These are phyloP conservation scores for Ophion obscuratus DNA, from an alignment of 2,888 invertebrate species.

Conservation along the genomic window DNA sequence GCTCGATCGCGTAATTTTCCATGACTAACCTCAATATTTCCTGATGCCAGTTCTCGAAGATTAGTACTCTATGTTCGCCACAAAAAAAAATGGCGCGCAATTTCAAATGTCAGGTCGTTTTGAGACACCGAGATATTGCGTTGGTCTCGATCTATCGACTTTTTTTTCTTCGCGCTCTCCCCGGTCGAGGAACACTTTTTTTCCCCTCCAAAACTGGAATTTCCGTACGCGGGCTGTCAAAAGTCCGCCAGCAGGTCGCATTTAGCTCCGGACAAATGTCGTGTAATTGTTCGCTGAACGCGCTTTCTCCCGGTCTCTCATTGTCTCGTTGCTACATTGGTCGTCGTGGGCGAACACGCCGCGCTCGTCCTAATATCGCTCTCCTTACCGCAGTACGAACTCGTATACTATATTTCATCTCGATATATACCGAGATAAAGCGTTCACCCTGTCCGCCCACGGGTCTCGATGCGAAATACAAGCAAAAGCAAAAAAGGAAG, in stretches of 20 bases:
- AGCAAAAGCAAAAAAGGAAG: too few species aligned
- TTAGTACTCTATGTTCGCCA: too few species aligned
- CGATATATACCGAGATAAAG: constrained; percentile 57
- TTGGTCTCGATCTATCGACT: too few species aligned
- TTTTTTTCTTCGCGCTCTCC: too few species aligned
- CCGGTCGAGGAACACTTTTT: too few species aligned
- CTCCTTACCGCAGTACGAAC: constrained; percentile 44
- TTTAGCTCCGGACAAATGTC: constrained; percentile 71
- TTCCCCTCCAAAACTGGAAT: neutral
- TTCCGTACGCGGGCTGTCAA: constrained; percentile 73
- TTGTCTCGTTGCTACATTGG: constrained; percentile 46
- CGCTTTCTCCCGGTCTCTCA: constrained; percentile 50
- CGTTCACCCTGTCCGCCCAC: constrained; percentile 59
- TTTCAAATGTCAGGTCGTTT: too few species aligned
- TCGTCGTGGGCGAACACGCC: constrained; percentile 59
- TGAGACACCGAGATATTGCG: too few species aligned
- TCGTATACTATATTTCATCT: constrained; percentile 51
- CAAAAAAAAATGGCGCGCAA: too few species aligned
- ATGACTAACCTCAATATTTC: too few species aligned
- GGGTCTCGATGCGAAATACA: constrained; percentile 13
- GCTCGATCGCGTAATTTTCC: too few species aligned
- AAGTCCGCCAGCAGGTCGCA: constrained; percentile 71
- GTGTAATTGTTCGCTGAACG: constrained; percentile 67
- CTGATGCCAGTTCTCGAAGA: too few species aligned
- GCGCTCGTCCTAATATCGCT: constrained; percentile 40